Conservation (phyloP, 1,140 invertebrate species). For the Diachasmimorpha longicaudata region DNA sequence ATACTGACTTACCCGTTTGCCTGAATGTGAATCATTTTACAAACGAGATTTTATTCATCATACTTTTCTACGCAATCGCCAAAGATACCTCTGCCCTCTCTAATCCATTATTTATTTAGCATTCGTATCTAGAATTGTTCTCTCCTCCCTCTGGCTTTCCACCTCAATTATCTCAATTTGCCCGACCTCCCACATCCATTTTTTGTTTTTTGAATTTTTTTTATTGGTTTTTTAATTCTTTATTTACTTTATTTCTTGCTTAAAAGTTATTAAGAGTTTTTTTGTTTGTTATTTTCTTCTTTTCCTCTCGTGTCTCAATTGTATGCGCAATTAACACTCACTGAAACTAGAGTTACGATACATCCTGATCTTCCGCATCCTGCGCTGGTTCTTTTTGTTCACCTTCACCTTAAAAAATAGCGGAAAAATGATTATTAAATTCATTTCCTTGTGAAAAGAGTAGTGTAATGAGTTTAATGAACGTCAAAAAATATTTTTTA, state of each 20-base stretch:
- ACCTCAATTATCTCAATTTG: constrained; percentile 20
- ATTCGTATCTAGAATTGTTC: constrained; percentile 25
- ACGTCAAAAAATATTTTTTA: too few relatives aligned
- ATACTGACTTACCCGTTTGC: constrained; percentile 17
- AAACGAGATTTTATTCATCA: constrained; percentile 50
- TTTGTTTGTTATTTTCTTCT: constrained; percentile 29
- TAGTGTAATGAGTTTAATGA: too few relatives aligned
- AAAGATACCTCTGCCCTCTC: constrained; percentile 49
- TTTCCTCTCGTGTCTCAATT: constrained; percentile 56
- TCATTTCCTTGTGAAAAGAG: too few relatives aligned
- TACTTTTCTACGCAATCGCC: constrained; percentile 55
- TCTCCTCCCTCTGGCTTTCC: neutral
- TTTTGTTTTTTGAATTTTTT: constrained; percentile 57
- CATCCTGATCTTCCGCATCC: constrained; percentile 92
- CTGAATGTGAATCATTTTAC: neutral
- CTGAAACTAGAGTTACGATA: constrained; percentile 77
- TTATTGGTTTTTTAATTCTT: constrained; percentile 46
- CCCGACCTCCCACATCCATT: constrained; percentile 49
- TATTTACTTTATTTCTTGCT: constrained; percentile 58
- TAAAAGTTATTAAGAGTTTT: constrained; percentile 63
- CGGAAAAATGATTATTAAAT: constrained; percentile 9
- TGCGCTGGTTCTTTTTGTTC: constrained; percentile 88
- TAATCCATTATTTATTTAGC: neutral
- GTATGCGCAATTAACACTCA: constrained; percentile 63
- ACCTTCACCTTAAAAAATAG: constrained; percentile 73